These are phyloP conservation scores for Oceanites oceanicus DNA, from an alignment of 2,113 vertebrate genomes.

Conservation along the genomic window DNA sequence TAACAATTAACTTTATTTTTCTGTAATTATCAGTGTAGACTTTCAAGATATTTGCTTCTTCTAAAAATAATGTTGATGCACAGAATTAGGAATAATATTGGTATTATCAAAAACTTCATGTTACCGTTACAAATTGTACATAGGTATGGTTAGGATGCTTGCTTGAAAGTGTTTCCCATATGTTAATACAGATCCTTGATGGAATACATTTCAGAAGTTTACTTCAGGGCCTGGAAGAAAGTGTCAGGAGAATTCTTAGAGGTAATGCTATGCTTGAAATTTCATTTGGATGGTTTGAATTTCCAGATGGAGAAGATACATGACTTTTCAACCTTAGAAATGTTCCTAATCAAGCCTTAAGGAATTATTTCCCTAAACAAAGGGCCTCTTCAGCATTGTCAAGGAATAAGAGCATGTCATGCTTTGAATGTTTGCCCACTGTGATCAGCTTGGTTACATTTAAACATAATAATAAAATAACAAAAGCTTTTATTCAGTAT, in stretches of 20 bases:
- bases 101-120: neutral
- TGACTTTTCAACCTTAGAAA: neutral
- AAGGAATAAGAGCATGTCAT: neutral
- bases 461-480: neutral
- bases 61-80: neutral
- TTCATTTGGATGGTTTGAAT: neutral
- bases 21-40: neutral
- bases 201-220: constrained; percentile 83
- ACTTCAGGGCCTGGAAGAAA: constrained; percentile 96
- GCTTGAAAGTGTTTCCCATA: neutral
- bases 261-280: constrained; percentile 58
- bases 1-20: neutral
- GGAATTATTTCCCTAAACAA: neutral
- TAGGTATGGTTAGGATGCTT: neutral
- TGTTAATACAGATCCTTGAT: constrained; percentile 71
- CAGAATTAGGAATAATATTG: neutral
- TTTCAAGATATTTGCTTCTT: neutral
- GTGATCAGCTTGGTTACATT: neutral
- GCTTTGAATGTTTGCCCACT: neutral
- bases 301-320: neutral
- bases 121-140: neutral
- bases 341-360: neutral
- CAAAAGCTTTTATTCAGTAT: neutral
- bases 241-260: constrained; percentile 81
- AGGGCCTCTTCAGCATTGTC: neutral